phyloP scores from a whole-genome alignment of 2,113 vertebrate species.

The Xenotilapia leptura region DNA sequence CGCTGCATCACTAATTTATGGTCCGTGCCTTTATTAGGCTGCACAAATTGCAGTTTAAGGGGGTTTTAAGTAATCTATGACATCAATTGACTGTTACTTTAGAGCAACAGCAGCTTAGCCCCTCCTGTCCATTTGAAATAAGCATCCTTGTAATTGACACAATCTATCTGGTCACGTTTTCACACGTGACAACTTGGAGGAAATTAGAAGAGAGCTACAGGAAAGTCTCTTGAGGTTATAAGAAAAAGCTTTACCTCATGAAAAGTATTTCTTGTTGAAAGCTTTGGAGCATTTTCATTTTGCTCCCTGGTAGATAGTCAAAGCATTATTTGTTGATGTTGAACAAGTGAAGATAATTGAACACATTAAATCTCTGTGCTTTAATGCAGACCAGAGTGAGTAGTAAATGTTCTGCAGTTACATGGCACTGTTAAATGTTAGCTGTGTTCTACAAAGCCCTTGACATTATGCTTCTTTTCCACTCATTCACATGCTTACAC shows the following conservation, averaged over 20 bases:
- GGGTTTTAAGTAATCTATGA: conserved; percentile 2
- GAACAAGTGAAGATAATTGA: neutral
- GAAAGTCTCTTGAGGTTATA: neutral
- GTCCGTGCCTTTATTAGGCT: neutral
- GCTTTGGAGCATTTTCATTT: neutral
- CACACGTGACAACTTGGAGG: neutral
- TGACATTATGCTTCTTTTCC: neutral
- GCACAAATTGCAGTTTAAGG: neutral
- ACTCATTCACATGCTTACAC: neutral
- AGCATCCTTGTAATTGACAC: conserved; percentile 7
- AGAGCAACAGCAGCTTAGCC: neutral
- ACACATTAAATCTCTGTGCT: neutral
- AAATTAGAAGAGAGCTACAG: neutral
- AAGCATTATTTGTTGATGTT: neutral
- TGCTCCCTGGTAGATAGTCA: neutral
- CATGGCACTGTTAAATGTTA: neutral
- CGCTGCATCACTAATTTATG: neutral
- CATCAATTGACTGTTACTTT: neutral
- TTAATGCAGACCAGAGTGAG: neutral
- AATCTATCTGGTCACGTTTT: conserved; percentile 4
- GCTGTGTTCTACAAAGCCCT: neutral
- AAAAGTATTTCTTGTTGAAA: neutral
- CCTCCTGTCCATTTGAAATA: neutral
- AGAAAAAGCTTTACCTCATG: neutral
- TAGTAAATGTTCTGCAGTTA: neutral